Percentiles rank a stretch among this genome's conserved stretches.
Evolutionary conservation across 1,140 invertebrate genomes (phyloP).

Genomic region (Dinoponera quadriceps): DNA sequence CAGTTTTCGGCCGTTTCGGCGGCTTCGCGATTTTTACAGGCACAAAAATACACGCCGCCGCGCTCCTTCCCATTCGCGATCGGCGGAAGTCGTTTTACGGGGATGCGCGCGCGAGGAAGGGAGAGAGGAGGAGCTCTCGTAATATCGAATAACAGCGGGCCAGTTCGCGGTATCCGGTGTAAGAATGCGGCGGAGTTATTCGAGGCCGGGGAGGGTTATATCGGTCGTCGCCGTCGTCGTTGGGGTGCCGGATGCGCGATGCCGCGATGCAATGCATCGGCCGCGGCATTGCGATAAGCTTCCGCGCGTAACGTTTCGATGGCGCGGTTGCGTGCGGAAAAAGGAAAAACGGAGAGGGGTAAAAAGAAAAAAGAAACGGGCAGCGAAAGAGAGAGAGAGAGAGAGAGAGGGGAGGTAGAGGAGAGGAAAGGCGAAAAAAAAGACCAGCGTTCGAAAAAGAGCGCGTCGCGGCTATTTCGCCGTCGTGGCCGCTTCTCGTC

Average conservation of each 20-base stretch:
- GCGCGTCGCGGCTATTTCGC: background rate
- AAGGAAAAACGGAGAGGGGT: slow-evolving; percentile 4
- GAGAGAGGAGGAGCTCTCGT: too few relatives aligned
- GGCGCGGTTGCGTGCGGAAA: background rate
- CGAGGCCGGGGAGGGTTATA: slow-evolving; percentile 24
- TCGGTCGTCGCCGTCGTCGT: slow-evolving; percentile 7
- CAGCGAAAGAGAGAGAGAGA: too few relatives aligned
- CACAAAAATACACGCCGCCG: background rate
- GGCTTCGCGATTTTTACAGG: slow-evolving; percentile 2
- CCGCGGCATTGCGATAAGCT: slow-evolving; percentile 25
- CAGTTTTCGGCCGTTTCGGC: background rate
- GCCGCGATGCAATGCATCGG: background rate
- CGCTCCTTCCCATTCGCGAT: background rate
- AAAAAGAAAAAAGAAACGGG: slow-evolving; percentile 12
- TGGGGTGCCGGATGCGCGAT: slow-evolving; percentile 29
- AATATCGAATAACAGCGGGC: slow-evolving; percentile 50
- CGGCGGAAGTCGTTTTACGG: slow-evolving; percentile 22
- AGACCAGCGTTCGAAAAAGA: background rate
- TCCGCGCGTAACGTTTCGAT: slow-evolving; percentile 39
- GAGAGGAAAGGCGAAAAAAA: background rate
- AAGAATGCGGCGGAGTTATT: slow-evolving; percentile 55
- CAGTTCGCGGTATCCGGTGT: slow-evolving; percentile 45
- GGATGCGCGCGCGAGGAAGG: too few relatives aligned
- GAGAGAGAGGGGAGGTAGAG: background rate
- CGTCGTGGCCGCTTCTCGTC: background rate